Conservation (phyloP, 23 tunicate genomes). For the Phallusia fumigata region DNA sequence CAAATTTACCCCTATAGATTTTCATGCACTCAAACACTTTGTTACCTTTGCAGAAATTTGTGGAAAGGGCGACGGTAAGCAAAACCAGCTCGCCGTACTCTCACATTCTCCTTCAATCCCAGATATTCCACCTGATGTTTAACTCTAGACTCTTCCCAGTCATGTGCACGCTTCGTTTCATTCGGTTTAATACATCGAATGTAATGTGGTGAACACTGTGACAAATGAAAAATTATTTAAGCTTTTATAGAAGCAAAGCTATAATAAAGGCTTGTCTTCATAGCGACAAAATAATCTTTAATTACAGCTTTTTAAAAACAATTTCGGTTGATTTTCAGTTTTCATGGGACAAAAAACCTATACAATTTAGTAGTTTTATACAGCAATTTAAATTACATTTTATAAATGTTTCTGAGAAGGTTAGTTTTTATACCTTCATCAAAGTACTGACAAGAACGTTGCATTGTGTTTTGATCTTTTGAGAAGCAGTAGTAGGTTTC, state of each 20-base stretch:
- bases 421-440: slow-evolving; percentile 65
- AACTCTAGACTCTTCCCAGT: slow-evolving; percentile 88
- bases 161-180: slow-evolving; percentile 87
- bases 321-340: no score
- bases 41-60: slow-evolving; percentile 87
- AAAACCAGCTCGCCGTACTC: slow-evolving; percentile 96
- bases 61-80: slow-evolving; percentile 90
- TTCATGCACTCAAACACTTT: no score
- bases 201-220: slow-evolving; percentile 80
- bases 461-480: slow-evolving; percentile 88
- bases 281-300: no score
- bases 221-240: no score
- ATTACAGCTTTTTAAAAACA: no score
- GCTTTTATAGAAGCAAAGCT: no score
- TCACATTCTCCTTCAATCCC: slow-evolving; percentile 94
- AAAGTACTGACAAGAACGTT: slow-evolving; percentile 71
- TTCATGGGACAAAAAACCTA: no score
- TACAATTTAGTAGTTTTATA: no score
- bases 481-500: slow-evolving; percentile 90
- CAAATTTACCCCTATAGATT: no score
- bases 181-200: slow-evolving; percentile 96
- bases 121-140: slow-evolving; percentile 95
- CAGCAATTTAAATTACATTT: no score
- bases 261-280: no score
- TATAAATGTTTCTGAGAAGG: no score